Percentiles rank a stretch among this genome's conserved stretches.
Conservation (phyloP, 2,888 invertebrate genomes). For the Spodoptera picta region DNA sequence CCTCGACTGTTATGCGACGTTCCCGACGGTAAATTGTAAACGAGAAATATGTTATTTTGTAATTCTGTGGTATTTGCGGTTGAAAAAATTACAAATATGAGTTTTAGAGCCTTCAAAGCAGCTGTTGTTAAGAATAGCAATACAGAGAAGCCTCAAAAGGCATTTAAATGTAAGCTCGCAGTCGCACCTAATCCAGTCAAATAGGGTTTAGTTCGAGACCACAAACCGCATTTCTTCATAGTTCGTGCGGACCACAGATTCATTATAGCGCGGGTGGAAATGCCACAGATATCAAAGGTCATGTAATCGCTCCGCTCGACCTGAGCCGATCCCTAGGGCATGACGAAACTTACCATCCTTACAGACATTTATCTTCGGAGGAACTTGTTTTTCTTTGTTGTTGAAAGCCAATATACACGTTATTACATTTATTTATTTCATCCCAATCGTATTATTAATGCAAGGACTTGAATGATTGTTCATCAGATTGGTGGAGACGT, state of each 20-base stretch:
- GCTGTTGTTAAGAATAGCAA: conserved; percentile 20
- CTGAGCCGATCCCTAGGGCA: conserved; percentile 57
- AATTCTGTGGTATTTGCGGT: conserved; percentile 28
- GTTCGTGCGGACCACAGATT: conserved; percentile 63
- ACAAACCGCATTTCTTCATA: conserved; percentile 66
- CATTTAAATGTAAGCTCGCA: conserved; percentile 35
- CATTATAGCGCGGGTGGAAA: conserved; percentile 62
- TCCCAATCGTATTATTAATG: conserved; percentile 25
- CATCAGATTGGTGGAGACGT: background rate
- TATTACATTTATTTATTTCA: conserved; percentile 33
- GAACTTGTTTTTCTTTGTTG: conserved; percentile 47
- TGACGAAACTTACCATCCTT: conserved; percentile 54
- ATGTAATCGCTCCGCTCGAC: conserved; percentile 61
- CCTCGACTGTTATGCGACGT: conserved; percentile 29
- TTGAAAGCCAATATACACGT: conserved; percentile 42
- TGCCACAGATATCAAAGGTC: conserved; percentile 65
- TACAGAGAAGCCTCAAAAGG: conserved; percentile 17
- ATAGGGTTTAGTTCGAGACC: conserved; percentile 60
- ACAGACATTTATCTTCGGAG: conserved; percentile 45
- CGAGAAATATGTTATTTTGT: conserved; percentile 35
- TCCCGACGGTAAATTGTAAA: conserved; percentile 32
- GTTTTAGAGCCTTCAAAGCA: conserved; percentile 18
- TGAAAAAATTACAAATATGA: conserved; percentile 19
- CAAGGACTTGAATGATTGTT: conserved; percentile 13
- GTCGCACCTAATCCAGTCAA: conserved; percentile 55